Base-by-base conservation (phyloP, 1,140 invertebrate genomes). In the Stegodyphus mimosarum region DNA sequence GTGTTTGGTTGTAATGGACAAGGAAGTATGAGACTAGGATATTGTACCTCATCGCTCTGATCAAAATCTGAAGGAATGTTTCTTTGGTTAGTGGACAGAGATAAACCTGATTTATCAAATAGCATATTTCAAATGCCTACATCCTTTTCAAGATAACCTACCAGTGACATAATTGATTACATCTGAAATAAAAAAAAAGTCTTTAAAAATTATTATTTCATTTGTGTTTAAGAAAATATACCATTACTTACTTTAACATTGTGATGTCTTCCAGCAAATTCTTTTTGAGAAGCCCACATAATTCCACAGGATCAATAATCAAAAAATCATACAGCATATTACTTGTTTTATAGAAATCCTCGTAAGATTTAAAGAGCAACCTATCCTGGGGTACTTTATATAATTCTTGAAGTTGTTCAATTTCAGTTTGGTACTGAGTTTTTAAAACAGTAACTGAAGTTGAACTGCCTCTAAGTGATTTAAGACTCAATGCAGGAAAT, bases 241-340 rank as follows among this genome's bases (percentile, higher is more conserved):
- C 3, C 33, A 33, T 33, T 33, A 9, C 9, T 60, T 60, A 84
- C 81, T 73, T 84, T 51, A 84, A 53, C 17, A 84, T 52, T n/a
- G 64, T 84, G 15, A 84, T 50, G 60, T 84, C 81, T 50, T 84
- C 81, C 10, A 84, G 13, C 17, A 84, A 50, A 53, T 84, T 84
- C 63, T 84, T 84, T 69, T 84, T 84, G n/a, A 84, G 49, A 9
- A 84, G n/a, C 1, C 81, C 81, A 60, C 72, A 75, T 15, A 63
- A 15, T 60, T 84, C 81, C 6, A 84, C 73, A 7, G 81, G 81
- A 70, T 84, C 81, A 76, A 84, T 63, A 48, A 84, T 76, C 50
- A 84, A 50, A 69, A 75, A 75, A 60, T 84, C 81, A 76, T 64
- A 74, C 18, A 75, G 81, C 81, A 84, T 60, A 33, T 33, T 33